Evolutionary conservation across 1,140 invertebrate genomes (phyloP).

Genomic region (Apis mellifera): Amel_HAv3.1 CM009942.2:10530501-10531000

Average conservation of each 20-base stretch:
- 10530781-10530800: slow-evolving; percentile 5
- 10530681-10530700: slow-evolving; percentile 33
- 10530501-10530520: too few relatives aligned
- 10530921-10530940: background rate
- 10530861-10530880: slow-evolving; percentile 8
- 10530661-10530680: slow-evolving; percentile 24
- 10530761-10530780: slow-evolving; percentile 43
- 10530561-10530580: background rate
- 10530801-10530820: background rate
- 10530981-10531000: background rate
- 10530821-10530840: background rate
- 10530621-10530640: slow-evolving; percentile 7
- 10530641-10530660: background rate
- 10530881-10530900: slow-evolving; percentile 19
- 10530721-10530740: slow-evolving; percentile 33
- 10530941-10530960: background rate
- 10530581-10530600: background rate
- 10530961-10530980: background rate
- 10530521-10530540: background rate
- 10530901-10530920: slow-evolving; percentile 18
- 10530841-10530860: slow-evolving; percentile 8
- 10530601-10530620: slow-evolving; percentile 15
- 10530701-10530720: slow-evolving; percentile 49
- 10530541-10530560: background rate
- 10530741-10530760: slow-evolving; percentile 26